These are phyloP conservation scores for Bombus confusus DNA, from an alignment of 1,140 invertebrate genomes.

Conservation along the genomic window DNA sequence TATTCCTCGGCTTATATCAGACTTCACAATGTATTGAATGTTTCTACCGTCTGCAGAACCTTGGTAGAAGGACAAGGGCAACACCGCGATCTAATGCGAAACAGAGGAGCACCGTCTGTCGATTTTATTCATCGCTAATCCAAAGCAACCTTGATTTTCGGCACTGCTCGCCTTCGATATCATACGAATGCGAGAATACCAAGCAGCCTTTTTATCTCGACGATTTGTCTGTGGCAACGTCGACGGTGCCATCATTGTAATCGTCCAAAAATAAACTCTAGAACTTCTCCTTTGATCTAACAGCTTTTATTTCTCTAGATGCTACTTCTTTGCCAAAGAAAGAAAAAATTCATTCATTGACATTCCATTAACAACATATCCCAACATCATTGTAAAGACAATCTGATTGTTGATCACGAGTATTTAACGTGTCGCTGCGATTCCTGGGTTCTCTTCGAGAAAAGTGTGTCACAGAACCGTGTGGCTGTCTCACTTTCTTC, in stretches of 20 bases:
- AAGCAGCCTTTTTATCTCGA: constrained; percentile 50
- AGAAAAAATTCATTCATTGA: neutral
- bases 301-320: neutral
- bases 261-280: constrained; percentile 36
- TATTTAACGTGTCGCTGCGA: constrained; percentile 1
- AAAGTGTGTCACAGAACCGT: constrained; percentile 56
- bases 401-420: neutral
- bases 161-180: constrained; percentile 43
- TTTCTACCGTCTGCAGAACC: constrained; percentile 17
- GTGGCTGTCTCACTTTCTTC: constrained; percentile 55
- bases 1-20: neutral
- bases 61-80: constrained; percentile 41
- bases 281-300: neutral
- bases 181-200: constrained; percentile 50
- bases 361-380: neutral
- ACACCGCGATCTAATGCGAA: constrained; percentile 1
- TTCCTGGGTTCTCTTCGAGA: constrained; percentile 15
- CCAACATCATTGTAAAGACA: no score
- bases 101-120: constrained; percentile 4
- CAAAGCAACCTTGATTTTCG: constrained; percentile 66
- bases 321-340: neutral
- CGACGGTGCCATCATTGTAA: constrained; percentile 14
- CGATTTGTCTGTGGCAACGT: constrained; percentile 47
- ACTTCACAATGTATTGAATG: constrained; percentile 22
- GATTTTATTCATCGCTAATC: constrained; percentile 62